These are phyloP conservation scores for Apamea crenata DNA, from an alignment of 2,888 invertebrate species.

Conservation along the genomic window DNA sequence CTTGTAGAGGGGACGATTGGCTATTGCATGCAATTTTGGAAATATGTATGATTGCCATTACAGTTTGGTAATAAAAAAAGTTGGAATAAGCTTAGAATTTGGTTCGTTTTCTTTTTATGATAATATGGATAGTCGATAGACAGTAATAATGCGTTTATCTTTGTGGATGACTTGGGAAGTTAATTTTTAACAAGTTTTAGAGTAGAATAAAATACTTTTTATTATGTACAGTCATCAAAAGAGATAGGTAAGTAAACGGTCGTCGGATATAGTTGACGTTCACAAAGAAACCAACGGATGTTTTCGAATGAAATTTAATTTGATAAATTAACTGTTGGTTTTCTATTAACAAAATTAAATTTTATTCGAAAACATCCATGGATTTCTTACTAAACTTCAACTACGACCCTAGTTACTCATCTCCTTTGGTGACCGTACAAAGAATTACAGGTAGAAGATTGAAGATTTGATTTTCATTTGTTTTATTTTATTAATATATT, in stretches of 20 bases:
- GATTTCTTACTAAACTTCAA: too few species aligned
- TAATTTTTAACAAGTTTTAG: neutral
- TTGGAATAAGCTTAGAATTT: constrained; percentile 24
- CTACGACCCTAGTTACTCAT: too few species aligned
- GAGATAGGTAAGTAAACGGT: too few species aligned
- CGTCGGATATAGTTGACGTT: too few species aligned
- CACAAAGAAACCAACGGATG: too few species aligned
- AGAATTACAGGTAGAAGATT: neutral
- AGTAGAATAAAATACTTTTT: neutral
- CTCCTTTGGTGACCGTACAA: too few species aligned
- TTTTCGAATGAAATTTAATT: too few species aligned
- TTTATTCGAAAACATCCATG: too few species aligned
- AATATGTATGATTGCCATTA: constrained; percentile 49
- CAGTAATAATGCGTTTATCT: neutral
- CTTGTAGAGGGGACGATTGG: constrained; percentile 71
- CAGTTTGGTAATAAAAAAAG: constrained; percentile 18
- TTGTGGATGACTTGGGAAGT: neutral
- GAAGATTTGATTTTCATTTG: neutral
- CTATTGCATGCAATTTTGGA: constrained; percentile 63
- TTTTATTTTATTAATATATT: neutral
- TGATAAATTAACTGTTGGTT: too few species aligned
- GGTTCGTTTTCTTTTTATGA: neutral
- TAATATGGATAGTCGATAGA: neutral
- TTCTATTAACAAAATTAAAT: too few species aligned
- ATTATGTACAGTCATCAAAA: neutral